Percentiles rank a stretch among this genome's conserved stretches.
Evolutionary conservation across 2,113 vertebrate species (phyloP).

Genomic region (Pristiophorus japonicus): DNA sequence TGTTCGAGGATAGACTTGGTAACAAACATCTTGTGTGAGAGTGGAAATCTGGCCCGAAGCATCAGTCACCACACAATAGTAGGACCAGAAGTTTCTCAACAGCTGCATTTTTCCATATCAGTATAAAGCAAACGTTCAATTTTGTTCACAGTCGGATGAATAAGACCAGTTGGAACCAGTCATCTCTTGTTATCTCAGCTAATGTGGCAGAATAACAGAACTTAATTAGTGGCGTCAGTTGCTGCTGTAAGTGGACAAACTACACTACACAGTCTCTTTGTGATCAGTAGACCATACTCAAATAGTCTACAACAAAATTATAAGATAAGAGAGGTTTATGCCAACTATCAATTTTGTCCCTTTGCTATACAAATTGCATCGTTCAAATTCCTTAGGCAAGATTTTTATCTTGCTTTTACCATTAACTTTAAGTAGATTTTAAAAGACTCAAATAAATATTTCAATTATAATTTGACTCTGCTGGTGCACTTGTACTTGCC

Average conservation of each 20-base stretch:
- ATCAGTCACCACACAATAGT: background rate
- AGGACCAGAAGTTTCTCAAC: background rate
- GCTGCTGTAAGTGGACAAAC: background rate
- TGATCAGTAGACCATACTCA: constrained; percentile 3
- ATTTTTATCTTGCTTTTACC: constrained; percentile 2
- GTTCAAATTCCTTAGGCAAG: background rate
- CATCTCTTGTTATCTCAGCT: background rate
- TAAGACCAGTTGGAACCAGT: background rate
- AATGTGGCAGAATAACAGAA: background rate
- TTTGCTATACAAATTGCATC: background rate
- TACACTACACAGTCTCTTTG: constrained; percentile 2
- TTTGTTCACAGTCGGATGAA: background rate
- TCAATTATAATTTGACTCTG: background rate
- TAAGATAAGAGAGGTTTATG: background rate
- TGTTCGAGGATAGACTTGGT: background rate
- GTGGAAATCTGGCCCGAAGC: background rate
- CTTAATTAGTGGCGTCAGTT: constrained; percentile 22
- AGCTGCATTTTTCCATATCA: background rate
- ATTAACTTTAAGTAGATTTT: background rate
- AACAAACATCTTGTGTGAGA: background rate
- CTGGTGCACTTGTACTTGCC: background rate
- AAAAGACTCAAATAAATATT: background rate
- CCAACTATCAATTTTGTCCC: background rate
- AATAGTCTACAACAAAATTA: background rate
- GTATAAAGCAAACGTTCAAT: background rate